Conservation (phyloP, 2,113 vertebrate genomes). For the Macquaria australasica region DNA sequence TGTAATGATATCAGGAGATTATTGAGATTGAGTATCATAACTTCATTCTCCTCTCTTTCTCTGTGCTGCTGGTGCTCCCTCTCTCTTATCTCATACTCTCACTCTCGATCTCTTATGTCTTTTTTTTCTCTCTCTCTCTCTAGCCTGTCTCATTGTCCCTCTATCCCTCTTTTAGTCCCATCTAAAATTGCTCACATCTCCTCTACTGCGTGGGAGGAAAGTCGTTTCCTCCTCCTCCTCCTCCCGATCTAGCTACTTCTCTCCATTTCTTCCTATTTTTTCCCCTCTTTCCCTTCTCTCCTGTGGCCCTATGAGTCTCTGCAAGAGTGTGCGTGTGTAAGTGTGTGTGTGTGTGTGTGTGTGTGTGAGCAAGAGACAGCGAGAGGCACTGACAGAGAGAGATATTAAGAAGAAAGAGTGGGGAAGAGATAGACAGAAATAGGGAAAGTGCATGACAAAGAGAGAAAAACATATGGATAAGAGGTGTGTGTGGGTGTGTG, state of each 20-base stretch:
- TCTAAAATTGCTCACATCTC: conserved; percentile 64
- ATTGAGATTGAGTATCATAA: conserved; percentile 66
- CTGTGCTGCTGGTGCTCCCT: neutral
- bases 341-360: neutral
- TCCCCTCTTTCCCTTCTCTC: conserved; percentile 37
- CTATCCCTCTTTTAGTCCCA: conserved; percentile 24
- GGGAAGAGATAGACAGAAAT: conserved; percentile 28
- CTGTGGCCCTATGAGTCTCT: conserved; percentile 45
- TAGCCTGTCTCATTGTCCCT: neutral
- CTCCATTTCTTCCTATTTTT: conserved; percentile 40
- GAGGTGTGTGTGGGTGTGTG: neutral
- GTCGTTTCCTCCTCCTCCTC: conserved; percentile 37
- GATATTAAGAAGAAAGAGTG: conserved; percentile 37
- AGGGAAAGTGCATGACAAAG: conserved; percentile 44
- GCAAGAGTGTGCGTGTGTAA: conserved; percentile 28
- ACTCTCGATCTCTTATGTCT: neutral
- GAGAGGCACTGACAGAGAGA: conserved; percentile 1
- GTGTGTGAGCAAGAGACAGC: neutral
- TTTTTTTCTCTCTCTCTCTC: conserved; percentile 2
- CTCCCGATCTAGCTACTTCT: conserved; percentile 22
- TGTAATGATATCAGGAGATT: conserved; percentile 61
- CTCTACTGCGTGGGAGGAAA: conserved; percentile 65
- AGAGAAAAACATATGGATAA: conserved; percentile 29
- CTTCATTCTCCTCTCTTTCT: conserved; percentile 27
- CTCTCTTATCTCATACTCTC: neutral